Base-by-base conservation (phyloP, 1,140 invertebrate species). In the Drosophila sp. region DNA sequence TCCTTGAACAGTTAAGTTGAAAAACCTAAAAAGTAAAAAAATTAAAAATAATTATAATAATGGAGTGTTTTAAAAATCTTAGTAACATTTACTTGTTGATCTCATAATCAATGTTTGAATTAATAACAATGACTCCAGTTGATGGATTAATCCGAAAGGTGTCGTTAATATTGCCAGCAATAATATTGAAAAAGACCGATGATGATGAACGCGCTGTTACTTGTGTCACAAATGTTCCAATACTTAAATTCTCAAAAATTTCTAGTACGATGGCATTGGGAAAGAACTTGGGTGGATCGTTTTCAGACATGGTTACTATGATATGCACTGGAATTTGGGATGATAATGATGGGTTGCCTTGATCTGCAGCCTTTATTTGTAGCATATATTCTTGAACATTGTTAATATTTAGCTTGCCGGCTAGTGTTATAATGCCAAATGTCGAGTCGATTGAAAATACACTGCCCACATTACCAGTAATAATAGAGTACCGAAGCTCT, bases 261-360 rank as follows among this genome's bases (percentile, higher is more conserved):
- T 98, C 97, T 0, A 95, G 95, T 44, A 94, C 94, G 60, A 96
- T 94, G 78, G 95, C 94, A 8, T 93, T 92, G 58, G 94, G 92
- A 1, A 93, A 90, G 92, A 97, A 97, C 58, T 94, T 87, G 1
- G 98, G 98, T 23, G 97, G 96, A 61, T 97, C 95, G 91, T 98
- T 97, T 80, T 97, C 96, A 0, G 97, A 96, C 94, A 98, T 97
- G 0, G 97, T 97, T 7, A 98, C 94, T 86, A 95, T 94, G 11
- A 98, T 96, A 90, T 97, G 96, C 1, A 98, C 96, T 23, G 96
- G 96, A 17, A 98, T 94, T 30, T 96, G 96, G 62, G 95, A 95
- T 11, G 95, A 94, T 25, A 96, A 92, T 0, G 96, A 93, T 7
- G 96, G 95, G 11, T 94, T 94, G 8, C 97, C 97, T 75, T 95